Base-by-base conservation (phyloP, 1,140 invertebrate genomes). In the Euwallacea similis region DNA sequence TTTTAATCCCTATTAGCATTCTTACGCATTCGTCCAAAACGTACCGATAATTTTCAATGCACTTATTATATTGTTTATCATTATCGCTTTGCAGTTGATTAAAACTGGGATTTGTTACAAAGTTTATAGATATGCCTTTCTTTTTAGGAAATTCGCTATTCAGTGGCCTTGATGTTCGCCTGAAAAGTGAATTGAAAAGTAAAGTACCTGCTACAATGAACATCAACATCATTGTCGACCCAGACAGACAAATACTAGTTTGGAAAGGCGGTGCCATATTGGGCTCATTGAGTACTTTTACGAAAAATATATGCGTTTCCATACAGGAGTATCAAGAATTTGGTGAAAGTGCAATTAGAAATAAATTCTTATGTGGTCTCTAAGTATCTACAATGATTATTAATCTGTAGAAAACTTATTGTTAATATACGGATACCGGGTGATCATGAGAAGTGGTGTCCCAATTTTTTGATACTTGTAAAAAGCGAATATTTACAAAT, bases 221-320 rank as follows among this genome's bases (percentile, higher is more conserved):
- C 60, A 46, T 72, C 11, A 53, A 66, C 42, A 33, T 72, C 11
- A 53, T 72, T 11, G 63, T 63, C 7, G 63, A 66, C n/a, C 54
- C 54, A 61, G 70, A 72, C 42, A 47, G 70, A 46, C 53, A 66
- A 33, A n/a, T 61, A 9, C 66, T 43, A 42, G 70, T 72, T 13
- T 72, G 70, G 70, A 21, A 64, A 55, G 70, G 70, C 8, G 70
- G 70, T 6, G 66, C 70, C 9, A 72, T 72, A 61, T 66, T 72
- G 33, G 70, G 63, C 11, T 66, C 70, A 7, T 42, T 72, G n/a
- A 66, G 63, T 16, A 66, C 70, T 10, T 72, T 72, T 53, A 15
- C 33, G 44, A 72, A 61, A 53, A 72, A 72, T 61, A 67, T 72
- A 42, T 72, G 70, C 46, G 46, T 72, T 8, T 61, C 63, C 7